phyloP scores from a whole-genome alignment of 2,797 vertebrate genomes.

The Tapirus indicus region DNA sequence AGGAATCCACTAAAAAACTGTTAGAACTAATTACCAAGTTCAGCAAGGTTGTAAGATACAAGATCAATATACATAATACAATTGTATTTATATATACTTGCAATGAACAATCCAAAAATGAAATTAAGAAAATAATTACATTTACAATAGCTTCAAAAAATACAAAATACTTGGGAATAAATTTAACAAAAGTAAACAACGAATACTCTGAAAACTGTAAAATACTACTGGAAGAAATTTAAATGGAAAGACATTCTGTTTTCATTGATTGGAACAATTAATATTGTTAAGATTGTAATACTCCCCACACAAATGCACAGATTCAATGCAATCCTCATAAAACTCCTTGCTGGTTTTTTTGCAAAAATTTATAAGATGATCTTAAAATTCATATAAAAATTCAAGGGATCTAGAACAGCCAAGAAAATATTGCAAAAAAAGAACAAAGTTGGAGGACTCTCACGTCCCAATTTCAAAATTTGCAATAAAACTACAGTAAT shows the following conservation, averaged over 20 bases:
- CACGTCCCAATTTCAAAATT: not conserved
- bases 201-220: not conserved
- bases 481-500: not conserved
- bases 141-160: not conserved
- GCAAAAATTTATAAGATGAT: not conserved
- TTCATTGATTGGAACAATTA: not conserved
- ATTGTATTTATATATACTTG: not conserved
- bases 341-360: not conserved
- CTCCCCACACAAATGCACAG: not conserved
- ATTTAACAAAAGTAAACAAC: not conserved
- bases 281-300: not conserved
- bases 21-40: not conserved
- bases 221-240: not conserved
- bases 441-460: not conserved
- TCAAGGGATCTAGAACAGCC: not conserved
- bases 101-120: not conserved
- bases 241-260: not conserved
- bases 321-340: not conserved
- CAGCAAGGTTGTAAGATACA: not conserved
- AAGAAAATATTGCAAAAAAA: not conserved
- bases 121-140: not conserved
- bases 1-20: not conserved
- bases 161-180: not conserved
- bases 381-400: not conserved
- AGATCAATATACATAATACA: not conserved